A percentile compares a stretch with the other conserved stretches of the same genome.
Evolutionary conservation across 2,113 vertebrate genomes (phyloP).

Genomic region (Chitala chitala): DNA sequence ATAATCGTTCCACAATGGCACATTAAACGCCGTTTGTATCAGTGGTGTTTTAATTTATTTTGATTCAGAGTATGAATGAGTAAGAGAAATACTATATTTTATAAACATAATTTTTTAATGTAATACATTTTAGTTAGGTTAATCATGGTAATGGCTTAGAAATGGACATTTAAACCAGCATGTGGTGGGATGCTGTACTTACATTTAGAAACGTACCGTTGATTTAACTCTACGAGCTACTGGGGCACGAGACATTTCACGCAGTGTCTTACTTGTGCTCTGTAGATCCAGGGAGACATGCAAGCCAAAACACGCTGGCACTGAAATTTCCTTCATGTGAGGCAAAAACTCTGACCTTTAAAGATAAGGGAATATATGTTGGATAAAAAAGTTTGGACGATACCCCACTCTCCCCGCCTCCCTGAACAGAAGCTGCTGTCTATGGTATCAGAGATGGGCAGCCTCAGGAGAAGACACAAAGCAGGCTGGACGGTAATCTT

Average conservation of each 20-base stretch:
- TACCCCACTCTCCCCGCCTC: neutral
- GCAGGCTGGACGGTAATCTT: conserved; percentile 6
- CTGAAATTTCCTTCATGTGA: neutral
- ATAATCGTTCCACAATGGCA: too few relatives aligned
- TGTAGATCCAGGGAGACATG: neutral
- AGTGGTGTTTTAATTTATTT: neutral
- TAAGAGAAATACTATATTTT: neutral
- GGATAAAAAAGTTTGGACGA: neutral
- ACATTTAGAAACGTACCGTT: neutral
- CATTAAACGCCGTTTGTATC: too few relatives aligned
- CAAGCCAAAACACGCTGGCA: neutral
- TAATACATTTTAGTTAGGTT: too few relatives aligned
- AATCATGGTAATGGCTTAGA: too few relatives aligned
- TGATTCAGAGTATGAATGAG: neutral
- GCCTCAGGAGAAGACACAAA: neutral
- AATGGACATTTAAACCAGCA: too few relatives aligned
- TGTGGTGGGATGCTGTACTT: too few relatives aligned
- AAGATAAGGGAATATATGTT: neutral
- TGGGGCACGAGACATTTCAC: neutral
- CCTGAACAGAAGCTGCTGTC: neutral
- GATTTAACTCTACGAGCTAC: neutral
- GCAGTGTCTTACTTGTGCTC: neutral
- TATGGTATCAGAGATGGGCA: neutral
- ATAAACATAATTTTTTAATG: neutral
- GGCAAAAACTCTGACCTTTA: neutral